Conservation (phyloP, 2,113 vertebrate genomes). For the Eupsittula cactorum region DNA sequence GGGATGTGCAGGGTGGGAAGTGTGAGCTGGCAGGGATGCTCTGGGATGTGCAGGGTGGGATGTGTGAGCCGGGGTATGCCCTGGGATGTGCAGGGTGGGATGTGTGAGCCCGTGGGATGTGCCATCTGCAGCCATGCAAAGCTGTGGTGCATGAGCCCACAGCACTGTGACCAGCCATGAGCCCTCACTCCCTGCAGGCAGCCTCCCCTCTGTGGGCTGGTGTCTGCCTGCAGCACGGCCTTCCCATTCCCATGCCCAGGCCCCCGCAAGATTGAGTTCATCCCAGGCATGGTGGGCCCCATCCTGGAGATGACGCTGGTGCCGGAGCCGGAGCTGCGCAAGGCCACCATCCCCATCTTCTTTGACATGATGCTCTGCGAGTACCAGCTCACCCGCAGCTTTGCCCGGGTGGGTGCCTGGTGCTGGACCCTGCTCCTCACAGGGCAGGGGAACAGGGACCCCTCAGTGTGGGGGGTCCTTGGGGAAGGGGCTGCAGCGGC, state of each 20-base stretch:
- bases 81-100: neutral
- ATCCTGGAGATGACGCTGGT: slow-evolving; percentile 71
- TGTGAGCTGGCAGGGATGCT: neutral
- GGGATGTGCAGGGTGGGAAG: neutral
- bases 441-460: neutral
- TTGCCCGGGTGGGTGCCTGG: slow-evolving; percentile 6
- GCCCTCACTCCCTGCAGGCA: neutral
- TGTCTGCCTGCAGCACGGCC: neutral
- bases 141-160: accelerated
- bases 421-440: neutral
- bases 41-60: neutral
- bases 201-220: neutral
- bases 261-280: slow-evolving; percentile 61
- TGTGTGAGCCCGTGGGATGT: neutral
- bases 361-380: slow-evolving; percentile 74
- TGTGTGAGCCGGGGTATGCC: neutral
- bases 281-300: slow-evolving; percentile 68
- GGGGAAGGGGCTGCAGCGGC: neutral
- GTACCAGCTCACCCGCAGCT: slow-evolving; percentile 27
- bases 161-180: accelerated
- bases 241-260: neutral
- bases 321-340: slow-evolving; percentile 65
- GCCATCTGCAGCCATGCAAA: neutral
- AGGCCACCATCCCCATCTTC: slow-evolving; percentile 67
- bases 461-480: neutral